phyloP scores from a whole-genome alignment of 1,140 invertebrate genomes.

The Calosoma granatense region DNA sequence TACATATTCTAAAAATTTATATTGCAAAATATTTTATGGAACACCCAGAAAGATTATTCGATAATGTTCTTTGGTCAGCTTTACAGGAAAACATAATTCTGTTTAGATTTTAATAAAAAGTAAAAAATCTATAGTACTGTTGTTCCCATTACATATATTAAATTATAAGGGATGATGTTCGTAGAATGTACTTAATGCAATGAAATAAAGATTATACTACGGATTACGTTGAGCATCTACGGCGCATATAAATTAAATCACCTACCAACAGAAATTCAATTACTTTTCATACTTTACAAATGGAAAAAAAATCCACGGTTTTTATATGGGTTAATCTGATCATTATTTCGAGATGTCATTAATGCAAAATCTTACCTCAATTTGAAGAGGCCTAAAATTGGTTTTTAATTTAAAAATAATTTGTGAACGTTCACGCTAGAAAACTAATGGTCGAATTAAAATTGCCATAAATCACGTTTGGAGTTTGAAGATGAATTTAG shows the following conservation, averaged over 20 bases:
- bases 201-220: neutral
- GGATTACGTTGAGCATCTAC: neutral
- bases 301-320: neutral
- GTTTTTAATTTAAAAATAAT: conserved; percentile 7
- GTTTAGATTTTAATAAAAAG: no score
- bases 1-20: no score
- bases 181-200: neutral
- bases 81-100: no score
- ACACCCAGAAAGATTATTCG: no score
- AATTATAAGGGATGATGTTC: no score
- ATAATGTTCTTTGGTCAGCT: no score
- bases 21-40: no score
- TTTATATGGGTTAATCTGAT: neutral
- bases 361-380: no score
- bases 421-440: neutral
- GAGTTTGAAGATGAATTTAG: neutral
- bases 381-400: neutral
- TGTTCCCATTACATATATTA: no score
- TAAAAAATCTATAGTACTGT: no score
- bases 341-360: neutral
- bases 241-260: neutral
- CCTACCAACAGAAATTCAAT: neutral
- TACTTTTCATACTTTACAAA: neutral
- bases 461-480: neutral
- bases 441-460: neutral